Evolutionary conservation across 2,113 vertebrate genomes (phyloP), one percentile per base, ranked within the genome.

Genomic region (Hepsetus odoe): DNA sequence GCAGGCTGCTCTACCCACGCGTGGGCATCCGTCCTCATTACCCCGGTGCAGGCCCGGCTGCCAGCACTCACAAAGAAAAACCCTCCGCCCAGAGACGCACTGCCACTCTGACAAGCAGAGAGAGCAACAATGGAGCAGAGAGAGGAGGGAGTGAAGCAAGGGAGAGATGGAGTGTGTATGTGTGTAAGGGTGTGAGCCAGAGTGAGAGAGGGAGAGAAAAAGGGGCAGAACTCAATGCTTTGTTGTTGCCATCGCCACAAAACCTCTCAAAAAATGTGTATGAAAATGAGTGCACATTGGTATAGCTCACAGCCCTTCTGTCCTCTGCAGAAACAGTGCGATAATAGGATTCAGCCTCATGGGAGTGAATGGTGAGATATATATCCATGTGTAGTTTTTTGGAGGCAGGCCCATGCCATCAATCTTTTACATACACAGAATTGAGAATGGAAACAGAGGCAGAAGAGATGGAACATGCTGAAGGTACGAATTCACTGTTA

Each of bases 1-100:
- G 83, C 80, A 80, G 77, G 74, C 73, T 76, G 64, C 79, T 83
- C 82, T 80, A 80, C 76, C 80, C 74, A 79, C 72, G 77, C 82
- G n/a, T 28, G 80, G 71, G 80, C 84, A 82, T 82, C 77, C 82
- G 74, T 85, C 84, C 85, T 87, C 84, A 79, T 87, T 86, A 87
- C 73, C 79, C 83, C 79, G 49, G 74, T 42, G 55, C 62, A 66
- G 82, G 80, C 79, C 81, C 46, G 64, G 70, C 53, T 77, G 81
- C 80, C 80, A 80, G 46, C 55, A 55, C 64, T 61, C 76, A 69
- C 73, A 82, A 83, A 82, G 70, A 77, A 64, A 66, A 64, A 66
- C 71, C 72, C 79, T 59, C 66, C 62, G 30, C 82, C 77, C 76
- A 77, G 68, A 81, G 79, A 79, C 62, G 67, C 66, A 72, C 55